Percentiles rank a stretch among this genome's conserved stretches.
phyloP scores from a whole-genome alignment of 2,888 invertebrate genomes.

The Marronus borbonicus region DNA sequence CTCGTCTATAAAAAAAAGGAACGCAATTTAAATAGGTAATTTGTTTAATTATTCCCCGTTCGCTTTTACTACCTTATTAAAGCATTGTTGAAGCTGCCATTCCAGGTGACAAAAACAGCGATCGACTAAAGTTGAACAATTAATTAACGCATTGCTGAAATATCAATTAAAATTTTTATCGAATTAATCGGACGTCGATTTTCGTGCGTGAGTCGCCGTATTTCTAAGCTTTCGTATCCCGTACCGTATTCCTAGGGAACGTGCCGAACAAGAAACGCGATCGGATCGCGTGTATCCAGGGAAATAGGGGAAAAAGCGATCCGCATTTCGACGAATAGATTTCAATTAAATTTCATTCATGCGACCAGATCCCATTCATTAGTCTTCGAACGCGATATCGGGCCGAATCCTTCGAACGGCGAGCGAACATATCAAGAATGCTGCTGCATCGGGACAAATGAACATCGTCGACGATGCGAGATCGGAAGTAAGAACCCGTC shows the following conservation, averaged over 20 bases:
- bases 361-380: slow-evolving; percentile 6
- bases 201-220: not conserved
- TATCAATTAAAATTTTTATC: slow-evolving; percentile 32
- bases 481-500: slow-evolving; percentile 2
- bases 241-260: not conserved
- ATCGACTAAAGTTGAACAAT: slow-evolving; percentile 18
- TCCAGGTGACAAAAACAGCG: not conserved
- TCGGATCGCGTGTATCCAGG: not conserved
- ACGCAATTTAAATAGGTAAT: slow-evolving; percentile 14
- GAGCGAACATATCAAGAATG: slow-evolving; percentile 16
- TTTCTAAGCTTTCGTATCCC: not conserved
- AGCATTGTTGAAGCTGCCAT: slow-evolving; percentile 12
- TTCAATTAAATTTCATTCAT: slow-evolving; percentile 46
- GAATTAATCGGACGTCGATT: slow-evolving; percentile 19
- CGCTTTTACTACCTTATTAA: slow-evolving; percentile 20
- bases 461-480: not conserved
- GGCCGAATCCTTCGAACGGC: not conserved
- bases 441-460: slow-evolving; percentile 14
- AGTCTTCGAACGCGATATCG: slow-evolving; percentile 12
- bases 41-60: slow-evolving; percentile 27
- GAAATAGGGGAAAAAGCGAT: slow-evolving; percentile 1
- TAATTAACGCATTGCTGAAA: slow-evolving; percentile 39
- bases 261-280: slow-evolving; percentile 1
- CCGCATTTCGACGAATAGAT: slow-evolving; percentile 37
- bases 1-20: slow-evolving; percentile 2